Evolutionary conservation across 2,113 vertebrate genomes (phyloP), one percentile per base, ranked within the genome.

Genomic region (Cromileptes altivelis): DNA sequence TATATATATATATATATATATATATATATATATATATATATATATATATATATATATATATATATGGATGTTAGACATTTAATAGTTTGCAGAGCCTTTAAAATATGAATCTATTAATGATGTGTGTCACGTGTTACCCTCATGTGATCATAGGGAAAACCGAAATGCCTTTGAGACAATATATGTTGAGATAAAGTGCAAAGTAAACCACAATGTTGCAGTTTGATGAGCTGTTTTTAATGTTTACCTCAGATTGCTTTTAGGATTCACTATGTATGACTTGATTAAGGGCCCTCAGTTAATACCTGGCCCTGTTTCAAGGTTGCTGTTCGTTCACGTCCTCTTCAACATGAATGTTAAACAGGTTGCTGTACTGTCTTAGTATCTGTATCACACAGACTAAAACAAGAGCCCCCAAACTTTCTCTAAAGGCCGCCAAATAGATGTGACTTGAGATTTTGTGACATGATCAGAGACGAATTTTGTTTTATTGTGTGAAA

Each of bases 261-360:
- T 0, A 75, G 57, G 62, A 53, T 72, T 64, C n/a, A 61, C 17
- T 67, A 5, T 17, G 19, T 9, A 62, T 42, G 40, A 42, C 0
- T 10, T 42, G 40, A 42, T 57, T 23, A 0, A 61, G 18, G 25
- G 42, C 45, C 77, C 45, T 30, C 15, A 67, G 64, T 72, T 7
- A 42, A n/a, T 50, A 42, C 3, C 18, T 71, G 27, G 19, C 7
- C 25, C 52, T 33, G 18, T 72, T 73, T 81, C 21, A 73, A n/a
- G 53, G 15, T 49, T 72, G 60, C 60, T 70, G 47, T 81, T 42
- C 76, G 69, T 23, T 87, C 58, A 86, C 11, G n/a, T 67, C 56
- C 33, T 67, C 70, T 79, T 57, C 76, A 45, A 61, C 81, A 69
- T 88, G 85, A 80, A 86, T 89, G 47, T 78, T 82, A 88, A 89